Conservation (phyloP, 1,140 invertebrate genomes). For the Cydia fagiglandana region DNA sequence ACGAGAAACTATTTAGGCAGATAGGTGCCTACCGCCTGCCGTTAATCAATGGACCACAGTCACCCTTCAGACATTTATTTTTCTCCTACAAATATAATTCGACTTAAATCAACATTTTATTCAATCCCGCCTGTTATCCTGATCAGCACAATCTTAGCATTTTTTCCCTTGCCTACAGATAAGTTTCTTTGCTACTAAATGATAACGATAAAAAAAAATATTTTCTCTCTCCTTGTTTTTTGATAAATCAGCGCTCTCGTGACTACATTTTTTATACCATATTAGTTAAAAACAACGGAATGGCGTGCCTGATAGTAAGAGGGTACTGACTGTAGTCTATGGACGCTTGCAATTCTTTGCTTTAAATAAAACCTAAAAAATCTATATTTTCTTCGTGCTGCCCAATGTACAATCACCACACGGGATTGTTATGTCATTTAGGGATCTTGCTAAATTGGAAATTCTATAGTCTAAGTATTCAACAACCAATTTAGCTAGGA, state of each 20-base stretch:
- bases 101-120: constrained; percentile 2
- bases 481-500: too few relatives aligned
- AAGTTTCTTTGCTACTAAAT: neutral
- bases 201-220: neutral
- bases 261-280: neutral
- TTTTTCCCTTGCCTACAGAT: neutral
- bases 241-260: neutral
- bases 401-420: too few relatives aligned
- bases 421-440: too few relatives aligned
- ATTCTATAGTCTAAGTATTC: too few relatives aligned
- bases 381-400: too few relatives aligned
- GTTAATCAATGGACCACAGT: neutral
- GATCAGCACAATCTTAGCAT: constrained; percentile 3
- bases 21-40: neutral
- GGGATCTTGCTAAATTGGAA: too few relatives aligned
- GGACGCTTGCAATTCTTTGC: too few relatives aligned
- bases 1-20: too few relatives aligned
- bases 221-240: neutral
- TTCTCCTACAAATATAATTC: neutral
- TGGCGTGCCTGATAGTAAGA: too few relatives aligned
- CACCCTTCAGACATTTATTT: neutral
- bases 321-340: too few relatives aligned
- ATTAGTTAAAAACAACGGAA: too few relatives aligned
- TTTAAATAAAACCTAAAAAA: too few relatives aligned
- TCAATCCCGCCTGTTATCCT: neutral